Evolutionary conservation across 2,113 vertebrate genomes (phyloP).

Genomic region (Lanius ludovicianus): DNA sequence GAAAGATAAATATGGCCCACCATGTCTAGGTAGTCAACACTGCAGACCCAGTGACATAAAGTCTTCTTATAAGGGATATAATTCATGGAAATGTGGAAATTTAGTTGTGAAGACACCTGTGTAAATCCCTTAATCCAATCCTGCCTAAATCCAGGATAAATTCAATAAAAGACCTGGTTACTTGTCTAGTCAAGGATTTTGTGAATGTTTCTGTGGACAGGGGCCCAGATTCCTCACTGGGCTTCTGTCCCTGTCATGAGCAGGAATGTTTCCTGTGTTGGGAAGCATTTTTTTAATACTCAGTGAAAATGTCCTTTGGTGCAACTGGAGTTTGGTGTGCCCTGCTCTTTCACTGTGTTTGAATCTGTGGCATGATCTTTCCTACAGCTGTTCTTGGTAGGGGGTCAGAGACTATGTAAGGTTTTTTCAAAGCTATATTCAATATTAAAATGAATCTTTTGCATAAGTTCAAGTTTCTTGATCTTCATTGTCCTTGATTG

Average conservation of each 20-base stretch:
- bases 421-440: background rate
- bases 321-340: background rate
- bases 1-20: background rate
- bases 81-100: background rate
- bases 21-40: rapidly evolving
- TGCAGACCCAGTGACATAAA: background rate
- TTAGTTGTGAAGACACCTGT: background rate
- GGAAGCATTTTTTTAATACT: background rate
- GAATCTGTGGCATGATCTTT: background rate
- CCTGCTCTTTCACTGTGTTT: background rate
- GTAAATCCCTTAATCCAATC: background rate
- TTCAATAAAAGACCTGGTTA: background rate
- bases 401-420: background rate
- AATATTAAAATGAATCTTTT: background rate
- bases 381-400: background rate
- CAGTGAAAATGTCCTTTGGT: background rate
- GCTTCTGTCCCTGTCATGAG: rapidly evolving
- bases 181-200: background rate
- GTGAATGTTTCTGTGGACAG: background rate
- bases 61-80: background rate
- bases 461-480: background rate
- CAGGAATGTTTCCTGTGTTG: too few relatives aligned
- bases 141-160: background rate
- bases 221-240: background rate
- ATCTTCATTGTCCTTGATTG: background rate